These are phyloP conservation scores for Sminthurinus aureus DNA, from an alignment of 2,888 invertebrate species.

Conservation along the genomic window DNA sequence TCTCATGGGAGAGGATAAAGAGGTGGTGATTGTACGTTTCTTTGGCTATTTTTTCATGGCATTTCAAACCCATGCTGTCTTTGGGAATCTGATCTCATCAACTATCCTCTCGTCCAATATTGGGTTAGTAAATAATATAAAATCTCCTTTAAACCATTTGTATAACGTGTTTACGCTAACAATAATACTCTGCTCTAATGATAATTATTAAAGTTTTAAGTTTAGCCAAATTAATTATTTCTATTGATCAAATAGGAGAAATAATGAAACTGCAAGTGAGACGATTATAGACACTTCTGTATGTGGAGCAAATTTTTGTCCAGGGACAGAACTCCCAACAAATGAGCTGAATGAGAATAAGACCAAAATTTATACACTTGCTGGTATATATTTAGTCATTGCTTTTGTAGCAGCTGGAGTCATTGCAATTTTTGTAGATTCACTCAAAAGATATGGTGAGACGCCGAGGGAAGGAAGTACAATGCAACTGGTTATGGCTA, in stretches of 20 bases:
- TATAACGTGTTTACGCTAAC: too few relatives aligned
- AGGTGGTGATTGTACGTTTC: slow-evolving; percentile 93
- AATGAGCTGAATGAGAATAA: slow-evolving; percentile 66
- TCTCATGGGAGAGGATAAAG: slow-evolving; percentile 83
- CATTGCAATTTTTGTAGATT: slow-evolving; percentile 88
- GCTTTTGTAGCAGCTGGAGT: slow-evolving; percentile 85
- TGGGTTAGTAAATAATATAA: too few relatives aligned
- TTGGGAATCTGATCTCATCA: slow-evolving; percentile 94
- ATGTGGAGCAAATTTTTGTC: slow-evolving; percentile 80
- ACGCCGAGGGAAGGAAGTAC: slow-evolving; percentile 81
- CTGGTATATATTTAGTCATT: slow-evolving; percentile 87
- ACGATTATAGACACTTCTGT: slow-evolving; percentile 62
- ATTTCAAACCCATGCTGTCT: slow-evolving; percentile 95
- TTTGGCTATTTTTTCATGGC: slow-evolving; percentile 96
- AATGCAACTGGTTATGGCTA: slow-evolving; percentile 83
- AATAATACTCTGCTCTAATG: too few relatives aligned
- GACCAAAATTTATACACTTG: slow-evolving; percentile 82
- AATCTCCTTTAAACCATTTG: too few relatives aligned
- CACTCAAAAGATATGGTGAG: slow-evolving; percentile 89
- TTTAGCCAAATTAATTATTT: too few relatives aligned
- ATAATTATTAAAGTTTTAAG: too few relatives aligned
- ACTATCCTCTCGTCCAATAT: slow-evolving; percentile 78
- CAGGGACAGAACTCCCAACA: slow-evolving; percentile 60
- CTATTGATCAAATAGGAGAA: too few relatives aligned
- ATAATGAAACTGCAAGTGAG: not conserved